These are phyloP conservation scores for Cataglyphis hispanica DNA, from an alignment of 1,140 invertebrate genomes.

Conservation along the genomic window DNA sequence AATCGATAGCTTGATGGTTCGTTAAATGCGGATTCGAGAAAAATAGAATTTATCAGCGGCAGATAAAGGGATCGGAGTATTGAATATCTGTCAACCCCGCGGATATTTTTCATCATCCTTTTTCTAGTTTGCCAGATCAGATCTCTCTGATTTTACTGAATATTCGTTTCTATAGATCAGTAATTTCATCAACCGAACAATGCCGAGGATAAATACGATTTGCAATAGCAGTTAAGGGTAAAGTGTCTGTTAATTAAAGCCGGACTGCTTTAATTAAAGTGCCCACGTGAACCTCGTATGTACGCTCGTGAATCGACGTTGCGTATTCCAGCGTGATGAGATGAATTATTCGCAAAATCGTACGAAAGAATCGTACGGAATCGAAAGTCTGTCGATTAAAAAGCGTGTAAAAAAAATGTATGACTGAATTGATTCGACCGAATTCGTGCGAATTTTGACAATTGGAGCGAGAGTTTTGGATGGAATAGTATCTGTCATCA, in stretches of 20 bases:
- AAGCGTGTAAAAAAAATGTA: neutral
- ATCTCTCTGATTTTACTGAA: neutral
- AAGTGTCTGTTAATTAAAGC: constrained; percentile 14
- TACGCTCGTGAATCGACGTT: neutral
- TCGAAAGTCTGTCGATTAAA: neutral
- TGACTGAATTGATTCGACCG: neutral
- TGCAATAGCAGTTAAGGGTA: constrained; percentile 21
- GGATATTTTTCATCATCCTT: neutral
- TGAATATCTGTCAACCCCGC: neutral
- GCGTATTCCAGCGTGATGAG: neutral
- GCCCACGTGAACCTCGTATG: neutral
- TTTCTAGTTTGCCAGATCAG: neutral
- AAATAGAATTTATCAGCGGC: neutral
- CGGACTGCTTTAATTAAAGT: constrained; percentile 16
- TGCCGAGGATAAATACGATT: neutral
- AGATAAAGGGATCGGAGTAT: neutral
- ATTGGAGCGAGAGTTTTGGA: neutral
- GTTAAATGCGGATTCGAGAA: neutral
- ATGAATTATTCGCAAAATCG: neutral
- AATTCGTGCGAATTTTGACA: neutral
- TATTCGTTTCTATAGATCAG: neutral
- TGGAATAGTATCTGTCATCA: neutral
- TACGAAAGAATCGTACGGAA: neutral
- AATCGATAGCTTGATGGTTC: neutral
- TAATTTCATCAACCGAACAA: neutral